These are phyloP conservation scores for Drosophila murphyi DNA, from an alignment of 1,140 invertebrate species.

Conservation along the genomic window DNA sequence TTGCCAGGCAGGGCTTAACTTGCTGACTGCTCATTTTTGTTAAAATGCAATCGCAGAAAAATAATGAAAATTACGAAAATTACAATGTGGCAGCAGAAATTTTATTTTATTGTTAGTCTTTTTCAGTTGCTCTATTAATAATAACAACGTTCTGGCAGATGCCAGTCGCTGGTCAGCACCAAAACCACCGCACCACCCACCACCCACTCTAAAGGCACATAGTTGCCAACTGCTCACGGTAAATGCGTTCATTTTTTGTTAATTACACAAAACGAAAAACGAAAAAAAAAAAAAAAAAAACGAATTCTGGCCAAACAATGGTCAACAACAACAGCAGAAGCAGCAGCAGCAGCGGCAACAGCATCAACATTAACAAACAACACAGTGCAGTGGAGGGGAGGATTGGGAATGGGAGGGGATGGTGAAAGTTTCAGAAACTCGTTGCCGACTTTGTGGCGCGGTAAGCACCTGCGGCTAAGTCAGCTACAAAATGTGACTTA, in stretches of 20 bases:
- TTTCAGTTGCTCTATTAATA: conserved; percentile 39
- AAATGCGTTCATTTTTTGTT: conserved; percentile 34
- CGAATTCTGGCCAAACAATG: conserved; percentile 23
- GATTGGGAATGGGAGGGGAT: too few relatives aligned
- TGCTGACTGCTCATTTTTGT: conserved; percentile 33
- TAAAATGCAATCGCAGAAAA: conserved; percentile 44
- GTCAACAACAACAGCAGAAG: conserved; percentile 3
- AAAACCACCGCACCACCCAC: background rate
- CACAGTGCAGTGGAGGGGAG: too few relatives aligned
- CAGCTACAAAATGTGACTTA: conserved; percentile 44
- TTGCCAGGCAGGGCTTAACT: background rate
- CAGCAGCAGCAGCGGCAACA: conserved; percentile 7
- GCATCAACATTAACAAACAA: background rate
- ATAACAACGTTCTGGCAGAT: conserved; percentile 23
- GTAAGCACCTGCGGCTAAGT: conserved; percentile 40
- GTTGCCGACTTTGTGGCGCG: conserved; percentile 35
- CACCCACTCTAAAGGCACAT: background rate
- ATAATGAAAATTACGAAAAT: conserved; percentile 43
- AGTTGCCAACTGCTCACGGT: conserved; percentile 17
- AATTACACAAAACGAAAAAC: conserved; percentile 32
- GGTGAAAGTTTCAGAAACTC: conserved; percentile 2
- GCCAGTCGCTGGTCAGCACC: background rate
- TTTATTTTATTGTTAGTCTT: conserved; percentile 20
- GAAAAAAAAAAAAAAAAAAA: background rate
- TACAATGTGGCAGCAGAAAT: conserved; percentile 35